Percentiles rank a stretch among this genome's conserved stretches.
Conservation (phyloP, 2,113 vertebrate genomes). For the Mesitornis unicolor region DNA sequence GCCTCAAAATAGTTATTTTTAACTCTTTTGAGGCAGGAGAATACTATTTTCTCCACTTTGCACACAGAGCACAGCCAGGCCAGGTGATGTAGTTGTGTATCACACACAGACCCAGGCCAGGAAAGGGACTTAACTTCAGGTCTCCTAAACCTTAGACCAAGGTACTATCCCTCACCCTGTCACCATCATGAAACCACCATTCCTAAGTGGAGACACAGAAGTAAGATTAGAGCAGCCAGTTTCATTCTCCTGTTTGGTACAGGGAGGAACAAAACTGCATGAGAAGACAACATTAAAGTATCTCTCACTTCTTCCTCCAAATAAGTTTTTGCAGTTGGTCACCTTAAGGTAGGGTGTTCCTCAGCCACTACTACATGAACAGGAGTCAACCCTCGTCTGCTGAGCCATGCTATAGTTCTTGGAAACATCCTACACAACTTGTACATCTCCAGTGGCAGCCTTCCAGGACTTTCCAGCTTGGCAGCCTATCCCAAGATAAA, state of each 20-base stretch:
- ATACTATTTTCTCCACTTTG: not conserved
- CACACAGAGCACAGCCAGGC: not conserved
- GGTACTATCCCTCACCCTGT: not conserved
- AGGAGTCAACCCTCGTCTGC: not conserved
- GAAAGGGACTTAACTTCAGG: not conserved
- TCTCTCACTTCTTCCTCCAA: not conserved
- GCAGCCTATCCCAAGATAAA: not conserved
- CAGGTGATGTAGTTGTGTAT: fast-evolving
- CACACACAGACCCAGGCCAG: not conserved
- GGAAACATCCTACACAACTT: not conserved
- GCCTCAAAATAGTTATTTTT: not conserved
- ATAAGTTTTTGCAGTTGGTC: not conserved
- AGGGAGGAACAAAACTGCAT: not conserved
- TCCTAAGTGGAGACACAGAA: not conserved
- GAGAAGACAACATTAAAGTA: not conserved
- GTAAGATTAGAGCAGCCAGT: not conserved
- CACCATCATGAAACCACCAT: not conserved
- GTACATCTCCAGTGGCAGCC: not conserved
- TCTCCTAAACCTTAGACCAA: not conserved
- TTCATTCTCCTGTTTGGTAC: not conserved
- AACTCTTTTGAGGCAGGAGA: not conserved
- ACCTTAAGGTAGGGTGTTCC: not conserved
- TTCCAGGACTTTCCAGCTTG: not conserved
- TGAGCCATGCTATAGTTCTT: not conserved
- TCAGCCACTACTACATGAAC: not conserved